A percentile compares a stretch with the other conserved stretches of the same genome.
Evolutionary conservation across 2,113 vertebrate genomes (phyloP).

Genomic region (Marmota flaviventris): DNA sequence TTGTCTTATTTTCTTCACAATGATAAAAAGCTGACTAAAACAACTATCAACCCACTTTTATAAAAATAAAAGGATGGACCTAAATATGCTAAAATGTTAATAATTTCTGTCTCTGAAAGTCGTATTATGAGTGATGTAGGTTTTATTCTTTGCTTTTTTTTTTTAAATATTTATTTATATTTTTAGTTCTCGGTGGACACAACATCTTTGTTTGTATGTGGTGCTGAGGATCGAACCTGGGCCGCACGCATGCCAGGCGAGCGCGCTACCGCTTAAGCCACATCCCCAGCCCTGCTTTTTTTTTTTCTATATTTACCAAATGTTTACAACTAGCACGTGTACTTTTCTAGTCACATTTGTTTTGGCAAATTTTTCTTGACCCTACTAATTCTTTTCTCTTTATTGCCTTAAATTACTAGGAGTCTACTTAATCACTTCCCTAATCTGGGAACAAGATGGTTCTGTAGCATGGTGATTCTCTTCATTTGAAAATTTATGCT

Average conservation of each 20-base stretch:
- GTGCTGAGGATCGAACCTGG: too few relatives aligned
- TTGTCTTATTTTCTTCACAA: not conserved
- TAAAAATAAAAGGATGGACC: not conserved
- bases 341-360: constrained; percentile 15
- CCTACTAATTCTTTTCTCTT: not conserved
- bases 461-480: not conserved
- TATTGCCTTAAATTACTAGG: not conserved
- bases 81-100: not conserved
- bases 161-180: too few relatives aligned
- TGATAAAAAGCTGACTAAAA: not conserved
- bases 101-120: not conserved
- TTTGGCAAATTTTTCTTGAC: not conserved
- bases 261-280: too few relatives aligned
- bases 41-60: not conserved
- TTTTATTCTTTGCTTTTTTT: not conserved
- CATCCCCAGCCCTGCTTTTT: too few relatives aligned
- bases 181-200: too few relatives aligned
- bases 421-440: not conserved
- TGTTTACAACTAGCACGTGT: not conserved
- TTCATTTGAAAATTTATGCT: not conserved
- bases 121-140: not conserved
- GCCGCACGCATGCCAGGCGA: too few relatives aligned
- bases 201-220: too few relatives aligned
- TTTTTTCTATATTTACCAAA: not conserved
- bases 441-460: not conserved